Percentiles rank a stretch among this genome's conserved stretches.
Evolutionary conservation across 2,797 vertebrate genomes (phyloP).

Genomic region (Malurus splendens): DNA sequence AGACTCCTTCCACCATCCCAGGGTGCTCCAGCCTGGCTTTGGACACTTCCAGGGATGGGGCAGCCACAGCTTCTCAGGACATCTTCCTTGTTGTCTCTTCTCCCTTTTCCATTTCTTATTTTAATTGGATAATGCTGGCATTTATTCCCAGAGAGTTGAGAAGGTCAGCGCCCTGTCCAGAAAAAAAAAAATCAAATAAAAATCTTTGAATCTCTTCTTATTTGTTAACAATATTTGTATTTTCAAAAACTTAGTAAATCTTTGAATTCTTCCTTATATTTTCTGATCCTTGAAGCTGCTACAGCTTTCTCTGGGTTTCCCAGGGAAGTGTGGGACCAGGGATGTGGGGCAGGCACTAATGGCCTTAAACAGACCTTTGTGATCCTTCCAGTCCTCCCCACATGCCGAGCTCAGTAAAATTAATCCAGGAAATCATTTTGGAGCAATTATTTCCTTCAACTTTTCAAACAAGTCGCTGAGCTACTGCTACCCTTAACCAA

Average conservation of each 20-base stretch:
- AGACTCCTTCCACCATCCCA: background rate
- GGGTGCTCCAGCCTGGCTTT: background rate
- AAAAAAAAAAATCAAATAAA: background rate
- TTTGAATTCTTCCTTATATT: background rate
- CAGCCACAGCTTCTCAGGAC: background rate
- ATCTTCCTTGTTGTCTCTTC: background rate
- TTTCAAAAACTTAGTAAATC: background rate
- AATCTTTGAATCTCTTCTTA: background rate
- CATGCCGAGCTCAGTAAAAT: background rate
- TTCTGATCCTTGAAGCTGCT: rapidly evolving
- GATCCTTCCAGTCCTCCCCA: conserved; percentile 1
- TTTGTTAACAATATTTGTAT: background rate
- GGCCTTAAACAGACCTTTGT: background rate
- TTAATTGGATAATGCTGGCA: background rate
- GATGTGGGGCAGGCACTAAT: background rate
- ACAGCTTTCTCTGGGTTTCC: rapidly evolving
- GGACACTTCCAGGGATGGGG: background rate
- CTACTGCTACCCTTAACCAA: conserved; percentile 1
- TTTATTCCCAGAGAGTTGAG: background rate
- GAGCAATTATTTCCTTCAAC: conserved; percentile 16
- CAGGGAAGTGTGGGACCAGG: background rate
- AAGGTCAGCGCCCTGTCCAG: background rate
- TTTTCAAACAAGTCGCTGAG: background rate
- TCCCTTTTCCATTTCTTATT: background rate
- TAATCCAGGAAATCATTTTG: conserved; percentile 40